Evolutionary conservation across 2,113 vertebrate genomes (phyloP).

Genomic region (Sebastes schlegelii): DNA sequence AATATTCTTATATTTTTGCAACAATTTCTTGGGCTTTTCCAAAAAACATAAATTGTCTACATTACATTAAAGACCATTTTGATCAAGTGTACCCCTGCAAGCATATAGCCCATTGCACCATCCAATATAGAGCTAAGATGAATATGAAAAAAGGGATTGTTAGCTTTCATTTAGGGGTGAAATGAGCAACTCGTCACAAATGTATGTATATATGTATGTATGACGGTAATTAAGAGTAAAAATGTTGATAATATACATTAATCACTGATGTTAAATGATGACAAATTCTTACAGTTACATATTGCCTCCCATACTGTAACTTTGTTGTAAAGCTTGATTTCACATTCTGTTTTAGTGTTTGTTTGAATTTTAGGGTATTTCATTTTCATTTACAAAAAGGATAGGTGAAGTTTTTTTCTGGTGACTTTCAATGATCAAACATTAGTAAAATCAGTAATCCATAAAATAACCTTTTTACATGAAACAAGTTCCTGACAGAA

Average conservation of each 20-base stretch:
- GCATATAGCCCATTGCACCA: constrained; percentile 9
- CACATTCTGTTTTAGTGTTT: background rate
- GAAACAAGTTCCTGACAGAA: background rate
- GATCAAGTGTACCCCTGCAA: constrained; percentile 33
- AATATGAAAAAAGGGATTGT: constrained; percentile 17
- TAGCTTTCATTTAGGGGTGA: background rate
- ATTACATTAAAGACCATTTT: background rate
- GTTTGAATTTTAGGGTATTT: background rate
- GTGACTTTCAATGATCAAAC: background rate
- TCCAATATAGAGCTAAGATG: constrained; percentile 3
- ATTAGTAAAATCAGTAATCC: background rate
- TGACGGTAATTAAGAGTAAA: background rate
- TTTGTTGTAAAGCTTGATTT: background rate
- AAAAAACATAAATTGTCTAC: background rate
- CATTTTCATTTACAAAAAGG: background rate
- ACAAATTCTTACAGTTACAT: background rate
- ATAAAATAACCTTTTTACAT: background rate
- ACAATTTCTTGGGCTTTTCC: background rate
- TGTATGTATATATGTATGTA: background rate
- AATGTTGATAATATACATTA: background rate
- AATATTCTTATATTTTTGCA: background rate
- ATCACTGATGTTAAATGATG: constrained; percentile 11
- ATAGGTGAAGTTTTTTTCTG: background rate
- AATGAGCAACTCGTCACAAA: background rate
- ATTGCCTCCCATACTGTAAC: background rate